These are phyloP conservation scores for Incurvaria masculella DNA, from an alignment of 2,888 invertebrate species.

Conservation along the genomic window DNA sequence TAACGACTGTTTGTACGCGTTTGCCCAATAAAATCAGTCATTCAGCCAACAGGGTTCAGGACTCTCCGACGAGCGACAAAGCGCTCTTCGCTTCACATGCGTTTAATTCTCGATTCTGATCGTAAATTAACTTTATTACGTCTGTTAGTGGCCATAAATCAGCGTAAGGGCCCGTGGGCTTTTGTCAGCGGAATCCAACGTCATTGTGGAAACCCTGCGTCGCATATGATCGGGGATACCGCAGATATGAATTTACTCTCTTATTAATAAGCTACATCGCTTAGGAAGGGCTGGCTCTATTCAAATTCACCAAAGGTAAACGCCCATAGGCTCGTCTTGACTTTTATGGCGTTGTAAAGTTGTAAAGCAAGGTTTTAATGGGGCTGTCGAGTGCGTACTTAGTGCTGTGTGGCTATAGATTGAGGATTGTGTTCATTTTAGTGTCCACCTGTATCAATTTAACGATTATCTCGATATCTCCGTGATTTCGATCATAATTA, in stretches of 20 bases:
- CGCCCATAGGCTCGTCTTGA: background rate
- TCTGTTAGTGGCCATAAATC: background rate
- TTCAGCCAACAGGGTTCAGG: background rate
- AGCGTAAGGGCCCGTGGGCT: background rate
- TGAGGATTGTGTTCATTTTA: too few species aligned
- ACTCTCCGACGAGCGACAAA: background rate
- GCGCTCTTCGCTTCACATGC: background rate
- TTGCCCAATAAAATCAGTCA: background rate
- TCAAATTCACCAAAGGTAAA: background rate
- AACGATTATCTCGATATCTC: too few species aligned
- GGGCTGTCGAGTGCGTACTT: background rate
- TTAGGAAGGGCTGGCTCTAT: background rate
- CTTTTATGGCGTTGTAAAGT: background rate
- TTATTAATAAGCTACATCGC: background rate
- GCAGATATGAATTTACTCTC: background rate
- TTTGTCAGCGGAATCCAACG: background rate
- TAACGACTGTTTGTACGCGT: background rate
- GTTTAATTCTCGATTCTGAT: background rate
- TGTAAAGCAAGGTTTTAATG: background rate
- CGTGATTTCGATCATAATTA: too few species aligned
- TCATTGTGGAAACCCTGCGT: background rate
- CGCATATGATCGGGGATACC: background rate
- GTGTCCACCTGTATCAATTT: too few species aligned
- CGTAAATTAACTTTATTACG: background rate
- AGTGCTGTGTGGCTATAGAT: background rate